These are phyloP conservation scores for Coregonus ussuriensis DNA, from an alignment of 2,797 vertebrate species.

Conservation along the genomic window DNA sequence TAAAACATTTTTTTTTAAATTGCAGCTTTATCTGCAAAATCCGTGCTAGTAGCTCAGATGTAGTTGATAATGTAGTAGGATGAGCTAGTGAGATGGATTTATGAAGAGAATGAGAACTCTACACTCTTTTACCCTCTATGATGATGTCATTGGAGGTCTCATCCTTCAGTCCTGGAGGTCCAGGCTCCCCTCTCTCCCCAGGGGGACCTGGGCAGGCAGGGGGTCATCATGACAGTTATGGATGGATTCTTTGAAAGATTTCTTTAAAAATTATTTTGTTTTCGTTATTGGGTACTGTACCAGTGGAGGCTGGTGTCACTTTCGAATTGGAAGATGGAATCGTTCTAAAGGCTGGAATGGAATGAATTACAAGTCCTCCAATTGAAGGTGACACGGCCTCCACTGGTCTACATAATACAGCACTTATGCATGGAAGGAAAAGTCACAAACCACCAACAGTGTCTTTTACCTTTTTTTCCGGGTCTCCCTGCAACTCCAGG, in stretches of 20 bases:
- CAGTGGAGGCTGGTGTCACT: not conserved
- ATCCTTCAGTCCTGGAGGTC: constrained; percentile 76
- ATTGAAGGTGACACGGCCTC: too few species aligned
- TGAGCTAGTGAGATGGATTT: not conserved
- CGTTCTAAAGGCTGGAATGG: too few species aligned
- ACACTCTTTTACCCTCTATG: constrained; percentile 70
- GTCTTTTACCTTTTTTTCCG: constrained; percentile 81
- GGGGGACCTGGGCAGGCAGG: constrained; percentile 31
- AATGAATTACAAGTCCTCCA: too few species aligned
- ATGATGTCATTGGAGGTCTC: constrained; percentile 75
- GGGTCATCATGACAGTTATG: not conserved
- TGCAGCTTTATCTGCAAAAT: not conserved
- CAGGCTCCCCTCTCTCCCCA: constrained; percentile 60
- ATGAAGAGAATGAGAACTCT: not conserved
- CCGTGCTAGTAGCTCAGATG: not conserved
- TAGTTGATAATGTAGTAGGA: not conserved
- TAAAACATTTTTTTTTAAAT: not conserved
- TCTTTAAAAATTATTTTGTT: not conserved
- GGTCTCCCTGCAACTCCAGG: constrained; percentile 73
- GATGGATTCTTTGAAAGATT: not conserved
- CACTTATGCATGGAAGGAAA: not conserved
- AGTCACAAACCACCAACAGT: not conserved
- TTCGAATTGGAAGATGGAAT: too few species aligned
- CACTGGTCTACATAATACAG: not conserved
- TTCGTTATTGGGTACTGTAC: not conserved